phyloP scores from a whole-genome alignment of 2,888 invertebrate species.

The Drosophila prostipennis region DNA sequence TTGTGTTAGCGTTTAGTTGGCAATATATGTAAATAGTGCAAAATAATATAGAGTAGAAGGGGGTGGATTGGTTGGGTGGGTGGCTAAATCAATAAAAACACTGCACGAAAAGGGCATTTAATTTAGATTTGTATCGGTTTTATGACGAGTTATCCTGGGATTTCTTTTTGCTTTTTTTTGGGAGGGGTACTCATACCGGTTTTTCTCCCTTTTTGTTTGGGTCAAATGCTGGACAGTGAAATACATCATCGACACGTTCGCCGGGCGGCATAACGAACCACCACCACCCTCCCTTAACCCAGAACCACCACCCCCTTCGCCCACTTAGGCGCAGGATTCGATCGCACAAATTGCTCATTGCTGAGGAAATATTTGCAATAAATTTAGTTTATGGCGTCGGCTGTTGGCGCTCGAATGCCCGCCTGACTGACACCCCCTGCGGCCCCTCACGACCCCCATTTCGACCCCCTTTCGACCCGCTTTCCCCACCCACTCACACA shows the following conservation, averaged over 20 bases:
- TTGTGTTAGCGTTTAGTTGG: slow-evolving; percentile 22
- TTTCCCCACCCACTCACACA: slow-evolving; percentile 1
- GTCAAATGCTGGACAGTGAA: slow-evolving; percentile 45
- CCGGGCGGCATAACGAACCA: slow-evolving; percentile 50
- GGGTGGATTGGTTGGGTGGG: too few relatives aligned
- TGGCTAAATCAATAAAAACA: slow-evolving; percentile 28
- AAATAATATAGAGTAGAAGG: slow-evolving; percentile 26
- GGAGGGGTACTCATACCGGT: not conserved
- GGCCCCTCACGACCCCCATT: not conserved
- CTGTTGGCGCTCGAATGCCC: slow-evolving; percentile 61
- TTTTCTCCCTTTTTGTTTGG: slow-evolving; percentile 12
- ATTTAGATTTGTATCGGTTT: slow-evolving; percentile 6
- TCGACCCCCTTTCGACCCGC: not conserved
- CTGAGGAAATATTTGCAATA: slow-evolving; percentile 83
- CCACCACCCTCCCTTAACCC: slow-evolving; percentile 11
- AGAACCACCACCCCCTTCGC: not conserved
- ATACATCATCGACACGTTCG: slow-evolving; percentile 79
- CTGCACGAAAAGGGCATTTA: not conserved
- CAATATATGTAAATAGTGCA: slow-evolving; percentile 32
- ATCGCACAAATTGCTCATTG: slow-evolving; percentile 82
- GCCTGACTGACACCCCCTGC: slow-evolving; percentile 65
- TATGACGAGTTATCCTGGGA: not conserved
- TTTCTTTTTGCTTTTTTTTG: not conserved
- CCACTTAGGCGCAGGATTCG: slow-evolving; percentile 60
- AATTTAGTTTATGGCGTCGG: slow-evolving; percentile 81